These are phyloP conservation scores for Pristionchus maxplancki DNA, from an alignment of 2,888 invertebrate species.

Conservation along the genomic window DNA sequence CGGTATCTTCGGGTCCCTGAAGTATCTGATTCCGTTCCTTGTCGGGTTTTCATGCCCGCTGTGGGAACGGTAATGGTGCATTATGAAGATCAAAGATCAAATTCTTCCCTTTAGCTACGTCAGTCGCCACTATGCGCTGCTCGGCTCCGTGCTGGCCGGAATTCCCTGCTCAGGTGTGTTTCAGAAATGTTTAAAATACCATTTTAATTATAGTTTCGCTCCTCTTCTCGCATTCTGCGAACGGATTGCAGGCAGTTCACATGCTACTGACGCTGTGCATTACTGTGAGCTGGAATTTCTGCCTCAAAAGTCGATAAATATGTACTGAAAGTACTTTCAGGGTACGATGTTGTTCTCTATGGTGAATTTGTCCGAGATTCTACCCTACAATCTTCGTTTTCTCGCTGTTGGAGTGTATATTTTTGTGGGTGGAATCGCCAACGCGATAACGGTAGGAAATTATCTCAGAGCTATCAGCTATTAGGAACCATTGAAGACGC, in stretches of 20 bases:
- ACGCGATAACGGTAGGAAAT: neutral
- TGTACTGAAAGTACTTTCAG: too few species aligned
- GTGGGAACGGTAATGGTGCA: neutral
- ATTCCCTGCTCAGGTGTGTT: neutral
- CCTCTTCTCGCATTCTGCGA: neutral
- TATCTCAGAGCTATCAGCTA: neutral
- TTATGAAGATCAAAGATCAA: too few species aligned
- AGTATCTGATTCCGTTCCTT: neutral
- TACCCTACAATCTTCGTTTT: conserved; percentile 2
- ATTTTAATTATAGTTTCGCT: neutral
- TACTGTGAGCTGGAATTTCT: neutral
- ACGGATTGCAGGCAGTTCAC: neutral
- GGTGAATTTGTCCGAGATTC: neutral
- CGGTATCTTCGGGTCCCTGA: neutral
- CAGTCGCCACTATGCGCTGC: neutral
- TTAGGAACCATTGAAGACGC: neutral
- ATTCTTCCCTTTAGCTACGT: neutral
- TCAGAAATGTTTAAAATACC: neutral
- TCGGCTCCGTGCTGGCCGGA: neutral
- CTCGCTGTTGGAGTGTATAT: neutral
- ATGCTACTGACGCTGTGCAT: neutral
- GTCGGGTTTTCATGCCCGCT: neutral
- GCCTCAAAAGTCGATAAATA: too few species aligned
- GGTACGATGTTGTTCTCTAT: neutral
- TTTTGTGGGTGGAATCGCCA: neutral